Evolutionary conservation across 1,140 invertebrate species (phyloP).

Genomic region (Anadara kagoshimensis): DNA sequence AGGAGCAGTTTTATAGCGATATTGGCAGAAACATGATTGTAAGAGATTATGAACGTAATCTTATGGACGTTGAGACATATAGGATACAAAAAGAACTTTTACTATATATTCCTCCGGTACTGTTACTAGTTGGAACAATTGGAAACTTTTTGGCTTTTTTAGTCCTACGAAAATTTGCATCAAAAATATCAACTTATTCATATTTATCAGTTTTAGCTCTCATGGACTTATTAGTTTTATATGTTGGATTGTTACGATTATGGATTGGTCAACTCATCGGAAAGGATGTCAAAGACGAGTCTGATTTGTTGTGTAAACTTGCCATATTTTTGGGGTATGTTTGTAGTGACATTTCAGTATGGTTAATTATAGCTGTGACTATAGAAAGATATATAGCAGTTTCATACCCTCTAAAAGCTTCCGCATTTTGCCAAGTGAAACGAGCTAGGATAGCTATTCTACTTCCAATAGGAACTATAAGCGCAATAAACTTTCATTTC

Average conservation of each 20-base stretch:
- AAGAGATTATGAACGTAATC: no score
- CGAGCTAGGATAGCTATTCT: constrained; percentile 58
- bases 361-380: constrained; percentile 73
- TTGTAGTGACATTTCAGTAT: constrained; percentile 67
- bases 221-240: constrained; percentile 65
- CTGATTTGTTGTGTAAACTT: constrained; percentile 63
- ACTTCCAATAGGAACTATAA: constrained; percentile 45
- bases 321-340: constrained; percentile 63
- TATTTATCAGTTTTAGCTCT: constrained; percentile 66
- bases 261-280: constrained; percentile 64
- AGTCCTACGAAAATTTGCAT: constrained; percentile 51
- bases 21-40: no score
- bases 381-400: constrained; percentile 71
- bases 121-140: constrained; percentile 66
- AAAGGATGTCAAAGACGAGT: constrained; percentile 50
- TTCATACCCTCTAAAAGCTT: constrained; percentile 65
- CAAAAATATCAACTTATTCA: constrained; percentile 60
- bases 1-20: no score
- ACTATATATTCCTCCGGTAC: constrained; percentile 60
- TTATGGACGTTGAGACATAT: constrained; percentile 17
- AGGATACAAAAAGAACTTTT: constrained; percentile 35
- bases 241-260: constrained; percentile 62
- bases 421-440: constrained; percentile 58
- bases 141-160: constrained; percentile 68
- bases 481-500: constrained; percentile 63